phyloP scores from a whole-genome alignment of 2,888 invertebrate species.

The Bembecia ichneumoniformis region DNA sequence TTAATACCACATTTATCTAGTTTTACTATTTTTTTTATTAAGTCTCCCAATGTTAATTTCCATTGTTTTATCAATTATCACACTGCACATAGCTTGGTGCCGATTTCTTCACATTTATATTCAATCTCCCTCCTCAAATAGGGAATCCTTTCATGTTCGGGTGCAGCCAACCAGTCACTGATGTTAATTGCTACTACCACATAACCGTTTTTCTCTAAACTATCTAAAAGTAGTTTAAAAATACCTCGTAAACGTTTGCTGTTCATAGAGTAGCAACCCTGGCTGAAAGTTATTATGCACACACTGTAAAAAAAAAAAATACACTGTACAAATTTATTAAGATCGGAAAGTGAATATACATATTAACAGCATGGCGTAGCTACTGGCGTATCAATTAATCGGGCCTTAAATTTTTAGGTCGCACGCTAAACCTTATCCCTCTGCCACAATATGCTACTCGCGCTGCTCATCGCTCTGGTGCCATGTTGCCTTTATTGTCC shows the following conservation, averaged over 20 bases:
- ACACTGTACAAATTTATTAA: no score
- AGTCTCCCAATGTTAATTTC: no score
- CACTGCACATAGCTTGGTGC: constrained; percentile 40
- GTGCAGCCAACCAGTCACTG: constrained; percentile 64
- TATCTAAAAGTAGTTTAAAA: constrained; percentile 64
- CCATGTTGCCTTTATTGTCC: no score
- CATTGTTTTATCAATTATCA: constrained; percentile 17
- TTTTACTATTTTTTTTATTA: no score
- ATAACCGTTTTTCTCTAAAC: constrained; percentile 71
- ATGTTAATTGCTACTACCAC: constrained; percentile 69
- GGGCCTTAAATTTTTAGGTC: no score
- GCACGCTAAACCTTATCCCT: no score
- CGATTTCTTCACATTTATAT: constrained; percentile 63
- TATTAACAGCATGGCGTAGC: no score
- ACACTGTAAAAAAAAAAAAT: constrained; percentile 65
- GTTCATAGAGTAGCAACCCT: constrained; percentile 73
- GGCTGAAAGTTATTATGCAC: constrained; percentile 66
- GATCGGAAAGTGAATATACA: no score
- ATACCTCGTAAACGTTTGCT: constrained; percentile 67
- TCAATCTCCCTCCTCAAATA: constrained; percentile 72
- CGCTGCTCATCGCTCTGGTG: no score
- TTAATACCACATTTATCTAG: no score
- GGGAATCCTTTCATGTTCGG: constrained; percentile 73
- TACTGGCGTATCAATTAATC: no score
- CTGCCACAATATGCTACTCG: no score